Evolutionary conservation across 2,888 invertebrate genomes (phyloP).

Genomic region (Flabesymbios commensalis): DNA sequence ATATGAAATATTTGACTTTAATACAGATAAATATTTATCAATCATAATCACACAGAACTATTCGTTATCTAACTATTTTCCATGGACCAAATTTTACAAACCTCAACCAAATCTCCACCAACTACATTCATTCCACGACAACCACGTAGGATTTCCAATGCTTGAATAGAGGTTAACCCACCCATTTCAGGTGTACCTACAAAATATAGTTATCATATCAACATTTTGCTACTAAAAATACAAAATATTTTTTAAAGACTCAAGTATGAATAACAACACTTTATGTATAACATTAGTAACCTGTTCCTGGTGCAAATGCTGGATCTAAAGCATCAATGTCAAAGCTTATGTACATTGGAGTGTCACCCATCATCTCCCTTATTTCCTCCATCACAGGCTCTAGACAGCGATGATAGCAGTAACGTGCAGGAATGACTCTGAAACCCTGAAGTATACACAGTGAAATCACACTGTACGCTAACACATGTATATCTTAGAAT

Average conservation of each 20-base stretch:
- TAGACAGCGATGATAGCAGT: slow-evolving; percentile 60
- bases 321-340: slow-evolving; percentile 62
- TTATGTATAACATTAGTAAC: slow-evolving; percentile 34
- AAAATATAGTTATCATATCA: not conserved
- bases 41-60: no score
- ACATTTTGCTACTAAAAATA: not conserved
- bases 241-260: no score
- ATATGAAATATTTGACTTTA: no score
- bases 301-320: slow-evolving; percentile 60
- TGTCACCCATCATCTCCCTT: slow-evolving; percentile 47
- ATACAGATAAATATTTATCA: no score
- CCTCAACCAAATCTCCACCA: slow-evolving; percentile 59
- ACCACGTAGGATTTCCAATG: slow-evolving; percentile 58
- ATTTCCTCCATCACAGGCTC: slow-evolving; percentile 57
- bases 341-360: slow-evolving; percentile 59
- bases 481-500: no score
- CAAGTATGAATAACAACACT: not conserved
- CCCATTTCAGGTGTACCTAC: slow-evolving; percentile 60
- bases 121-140: slow-evolving; percentile 57
- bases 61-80: no score
- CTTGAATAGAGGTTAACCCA: slow-evolving; percentile 59
- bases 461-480: not conserved
- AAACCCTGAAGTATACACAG: slow-evolving; percentile 51
- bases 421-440: slow-evolving; percentile 48
- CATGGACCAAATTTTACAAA: no score